A percentile compares a stretch with the other conserved stretches of the same genome.
These are phyloP conservation scores for Zoroaster sp. DNA, from an alignment of 53 echinoderm and acorn worm genomes.

Conservation along the genomic window DNA sequence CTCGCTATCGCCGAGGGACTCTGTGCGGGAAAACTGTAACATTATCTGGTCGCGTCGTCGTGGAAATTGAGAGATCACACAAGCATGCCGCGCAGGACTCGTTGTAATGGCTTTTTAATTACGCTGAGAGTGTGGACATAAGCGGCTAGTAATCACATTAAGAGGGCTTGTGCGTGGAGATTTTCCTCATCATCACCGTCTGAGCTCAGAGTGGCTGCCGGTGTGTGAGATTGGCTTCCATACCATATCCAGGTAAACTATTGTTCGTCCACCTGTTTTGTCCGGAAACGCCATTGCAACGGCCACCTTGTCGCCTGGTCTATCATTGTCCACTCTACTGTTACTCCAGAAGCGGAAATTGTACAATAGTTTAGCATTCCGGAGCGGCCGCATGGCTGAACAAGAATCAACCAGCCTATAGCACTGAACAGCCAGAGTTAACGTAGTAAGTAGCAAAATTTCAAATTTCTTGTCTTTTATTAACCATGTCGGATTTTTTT, in stretches of 20 bases:
- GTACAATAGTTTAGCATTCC: background rate
- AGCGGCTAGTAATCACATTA: constrained; percentile 61
- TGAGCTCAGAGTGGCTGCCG: background rate
- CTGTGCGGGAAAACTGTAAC: constrained; percentile 46
- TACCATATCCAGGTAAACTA: background rate
- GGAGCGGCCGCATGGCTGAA: too few relatives aligned
- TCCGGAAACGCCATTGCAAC: background rate
- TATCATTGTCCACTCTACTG: background rate
- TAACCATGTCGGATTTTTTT: background rate
- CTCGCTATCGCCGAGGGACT: constrained; percentile 49
- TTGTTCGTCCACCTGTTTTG: background rate
- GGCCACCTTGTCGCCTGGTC: background rate
- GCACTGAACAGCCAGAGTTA: too few relatives aligned
- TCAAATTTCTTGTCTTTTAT: background rate
- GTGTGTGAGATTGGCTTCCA: background rate
- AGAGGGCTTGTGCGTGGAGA: constrained; percentile 17
- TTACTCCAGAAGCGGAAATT: background rate
- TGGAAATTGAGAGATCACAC: constrained; percentile 57
- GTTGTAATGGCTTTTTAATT: constrained; percentile 72
- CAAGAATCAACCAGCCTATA: too few relatives aligned
- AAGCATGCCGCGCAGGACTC: constrained; percentile 31
- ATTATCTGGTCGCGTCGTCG: constrained; percentile 50
- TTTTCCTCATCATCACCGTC: constrained; percentile 11
- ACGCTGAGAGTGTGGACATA: constrained; percentile 66
- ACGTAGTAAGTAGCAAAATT: background rate